These are phyloP conservation scores for Busseola fusca DNA, from an alignment of 2,888 invertebrate species.

Conservation along the genomic window DNA sequence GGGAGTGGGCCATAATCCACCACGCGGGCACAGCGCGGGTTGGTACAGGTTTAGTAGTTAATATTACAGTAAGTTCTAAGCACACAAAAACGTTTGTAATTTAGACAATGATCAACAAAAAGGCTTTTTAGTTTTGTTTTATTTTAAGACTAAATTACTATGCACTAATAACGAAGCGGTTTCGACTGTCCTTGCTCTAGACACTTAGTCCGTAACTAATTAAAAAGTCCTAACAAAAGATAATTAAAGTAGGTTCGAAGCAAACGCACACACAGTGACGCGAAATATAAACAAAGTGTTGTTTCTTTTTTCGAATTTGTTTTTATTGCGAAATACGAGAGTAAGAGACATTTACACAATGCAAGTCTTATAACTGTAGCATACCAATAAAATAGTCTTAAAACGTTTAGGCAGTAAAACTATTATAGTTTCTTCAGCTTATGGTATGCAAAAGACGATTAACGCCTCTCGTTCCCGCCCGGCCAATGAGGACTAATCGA, in stretches of 20 bases:
- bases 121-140: too few species aligned
- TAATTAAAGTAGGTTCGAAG: constrained; percentile 11
- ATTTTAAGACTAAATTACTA: constrained; percentile 26
- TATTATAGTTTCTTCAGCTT: background rate
- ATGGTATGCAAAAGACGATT: background rate
- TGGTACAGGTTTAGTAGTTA: too few species aligned
- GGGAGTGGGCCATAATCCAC: too few species aligned
- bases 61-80: too few species aligned
- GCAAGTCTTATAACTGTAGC: background rate
- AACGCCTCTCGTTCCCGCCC: too few species aligned
- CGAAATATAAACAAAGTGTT: constrained; percentile 1
- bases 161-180: constrained; percentile 50
- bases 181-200: constrained; percentile 15
- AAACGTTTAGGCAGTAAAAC: background rate
- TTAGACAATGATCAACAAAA: too few species aligned
- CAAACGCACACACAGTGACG: constrained; percentile 11
- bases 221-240: constrained; percentile 37
- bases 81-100: too few species aligned
- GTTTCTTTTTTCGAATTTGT: background rate
- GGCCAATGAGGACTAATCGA: too few species aligned
- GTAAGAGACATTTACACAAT: background rate
- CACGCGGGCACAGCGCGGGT: too few species aligned
- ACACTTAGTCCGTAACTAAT: constrained; percentile 48
- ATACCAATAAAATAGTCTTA: background rate
- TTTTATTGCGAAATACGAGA: background rate